These are phyloP conservation scores for Tenualosa thibaudeaui DNA, from an alignment of 2,797 vertebrate genomes.

Conservation along the genomic window DNA sequence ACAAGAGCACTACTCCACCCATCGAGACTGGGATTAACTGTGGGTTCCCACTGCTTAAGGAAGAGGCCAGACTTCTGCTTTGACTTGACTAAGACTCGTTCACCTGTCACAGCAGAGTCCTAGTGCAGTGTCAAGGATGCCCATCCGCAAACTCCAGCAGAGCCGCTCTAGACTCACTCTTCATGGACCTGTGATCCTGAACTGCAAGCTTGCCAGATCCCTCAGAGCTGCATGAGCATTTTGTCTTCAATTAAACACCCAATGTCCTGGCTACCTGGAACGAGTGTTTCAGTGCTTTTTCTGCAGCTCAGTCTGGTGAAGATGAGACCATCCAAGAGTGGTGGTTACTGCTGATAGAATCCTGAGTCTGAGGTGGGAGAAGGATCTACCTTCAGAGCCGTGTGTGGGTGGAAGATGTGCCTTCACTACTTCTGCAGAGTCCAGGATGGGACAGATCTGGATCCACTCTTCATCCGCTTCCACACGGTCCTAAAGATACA, in stretches of 20 bases:
- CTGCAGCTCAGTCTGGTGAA: not conserved
- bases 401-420: slow-evolving; percentile 12
- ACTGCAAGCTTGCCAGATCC: not conserved
- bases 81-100: not conserved
- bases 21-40: not conserved
- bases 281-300: not conserved
- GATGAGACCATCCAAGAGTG: not conserved
- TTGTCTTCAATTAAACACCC: not conserved
- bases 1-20: not conserved
- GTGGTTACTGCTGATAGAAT: not conserved
- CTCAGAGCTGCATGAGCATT: not conserved
- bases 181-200: not conserved
- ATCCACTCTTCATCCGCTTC: not conserved
- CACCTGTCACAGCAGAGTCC: not conserved
- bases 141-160: not conserved
- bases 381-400: not conserved
- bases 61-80: not conserved
- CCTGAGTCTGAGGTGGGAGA: not conserved
- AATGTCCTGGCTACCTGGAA: not conserved
- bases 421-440: not conserved
- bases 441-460: not conserved
- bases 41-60: not conserved
- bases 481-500: not conserved
- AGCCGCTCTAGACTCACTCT: not conserved
- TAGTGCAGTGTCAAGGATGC: not conserved